A percentile compares a stretch with the other conserved stretches of the same genome.
Evolutionary conservation across 1,140 invertebrate species (phyloP).

Genomic region (Brachionus koreanus): DNA sequence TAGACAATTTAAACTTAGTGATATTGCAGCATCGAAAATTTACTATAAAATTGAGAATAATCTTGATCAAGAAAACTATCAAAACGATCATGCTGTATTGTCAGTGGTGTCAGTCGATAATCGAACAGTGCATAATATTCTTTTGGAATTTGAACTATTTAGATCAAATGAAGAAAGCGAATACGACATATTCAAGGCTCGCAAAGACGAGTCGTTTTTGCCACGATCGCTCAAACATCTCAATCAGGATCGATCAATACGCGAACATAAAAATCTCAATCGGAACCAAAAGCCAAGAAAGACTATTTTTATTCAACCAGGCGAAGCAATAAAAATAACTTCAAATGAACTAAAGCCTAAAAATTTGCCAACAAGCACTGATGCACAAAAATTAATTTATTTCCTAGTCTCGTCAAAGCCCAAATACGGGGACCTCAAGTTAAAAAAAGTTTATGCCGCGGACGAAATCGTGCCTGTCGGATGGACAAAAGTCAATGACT

Average conservation of each 20-base stretch:
- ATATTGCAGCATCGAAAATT: background rate
- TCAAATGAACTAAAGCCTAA: constrained; percentile 22
- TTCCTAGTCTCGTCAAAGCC: constrained; percentile 4
- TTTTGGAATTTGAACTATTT: constrained; percentile 20
- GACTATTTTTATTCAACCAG: constrained; percentile 25
- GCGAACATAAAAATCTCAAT: background rate
- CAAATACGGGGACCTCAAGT: constrained; percentile 28
- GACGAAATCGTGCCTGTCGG: background rate
- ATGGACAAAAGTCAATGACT: constrained; percentile 29
- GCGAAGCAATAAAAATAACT: constrained; percentile 17
- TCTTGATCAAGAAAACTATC: background rate
- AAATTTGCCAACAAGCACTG: background rate
- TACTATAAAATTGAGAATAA: background rate
- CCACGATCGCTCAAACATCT: background rate
- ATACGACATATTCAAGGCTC: background rate
- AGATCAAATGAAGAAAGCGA: background rate
- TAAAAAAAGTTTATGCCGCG: background rate
- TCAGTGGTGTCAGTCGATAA: background rate
- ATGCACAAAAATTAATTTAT: constrained; percentile 14
- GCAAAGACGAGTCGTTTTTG: background rate
- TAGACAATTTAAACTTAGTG: background rate
- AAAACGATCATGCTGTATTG: background rate
- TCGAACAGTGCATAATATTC: background rate
- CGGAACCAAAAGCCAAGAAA: background rate
- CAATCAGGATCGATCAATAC: background rate